Base-by-base conservation (phyloP, 1,140 invertebrate genomes). In the Dreissena rostriformis region DNA sequence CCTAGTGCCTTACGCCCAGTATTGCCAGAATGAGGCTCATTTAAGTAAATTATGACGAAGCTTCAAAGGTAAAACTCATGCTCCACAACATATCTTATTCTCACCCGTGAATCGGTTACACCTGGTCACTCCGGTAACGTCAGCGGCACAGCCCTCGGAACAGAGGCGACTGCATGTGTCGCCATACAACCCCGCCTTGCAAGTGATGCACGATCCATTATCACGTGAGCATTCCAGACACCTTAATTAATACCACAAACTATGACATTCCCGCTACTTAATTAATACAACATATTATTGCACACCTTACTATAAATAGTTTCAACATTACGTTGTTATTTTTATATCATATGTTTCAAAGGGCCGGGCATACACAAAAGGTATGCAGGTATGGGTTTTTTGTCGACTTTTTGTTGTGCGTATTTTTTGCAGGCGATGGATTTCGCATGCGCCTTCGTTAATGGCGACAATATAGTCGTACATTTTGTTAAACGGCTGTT, bases 161-260 rank as follows among this genome's bases (percentile, higher is more conserved):
- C 80, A 82, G 6, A 51, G 24, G 2, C 17, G 19, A 51, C 51
- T 39, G 26, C 80, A 82, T 15, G 73, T 52, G 51, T 6, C 29
- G 5, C 80, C 80, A 53, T 49, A 82, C 11, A 57, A 24, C 15
- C 80, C 80, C 12, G 29, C 24, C 28, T 74, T 74, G 61, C 80
- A 82, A 17, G 80, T n/a, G 1, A 66, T 63, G 39, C 80, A 82
- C 55, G 65, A 22, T 29, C 80, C 80, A 2, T 6, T 63, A 5
- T 24, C 7, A 14, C 57, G 26, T 8, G 73, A 55, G 53, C 80
- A 82, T 10, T 74, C 26, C 5, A 26, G 28, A 57, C 80, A 82
- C 0, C 71, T 63, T 8, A 6, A 14, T 29, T 66, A 51, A 6
- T 51, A 51, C 19, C 80, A 82, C 11, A 19, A 17, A 12, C 22